Evolutionary conservation across 2,888 invertebrate genomes (phyloP).

Genomic region (Coelogynopora nodosa): DNA sequence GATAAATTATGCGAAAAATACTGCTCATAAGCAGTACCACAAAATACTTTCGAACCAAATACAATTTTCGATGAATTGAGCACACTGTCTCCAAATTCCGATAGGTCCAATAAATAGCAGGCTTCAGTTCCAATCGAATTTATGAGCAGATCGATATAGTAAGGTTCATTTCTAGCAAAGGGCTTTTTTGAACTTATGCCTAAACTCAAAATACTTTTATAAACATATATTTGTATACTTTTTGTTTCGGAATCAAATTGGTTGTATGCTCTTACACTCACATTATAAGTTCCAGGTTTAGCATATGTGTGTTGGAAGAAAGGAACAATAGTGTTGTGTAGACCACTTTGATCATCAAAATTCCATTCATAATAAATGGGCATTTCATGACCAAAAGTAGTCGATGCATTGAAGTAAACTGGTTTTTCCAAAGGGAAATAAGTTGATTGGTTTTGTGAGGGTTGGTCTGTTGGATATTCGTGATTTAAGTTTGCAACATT

Average conservation of each 20-base stretch:
- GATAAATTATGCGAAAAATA: neutral
- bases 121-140: neutral
- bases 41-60: neutral
- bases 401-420: neutral
- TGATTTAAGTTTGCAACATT: neutral
- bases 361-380: neutral
- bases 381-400: slow-evolving; percentile 4
- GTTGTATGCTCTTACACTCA: neutral
- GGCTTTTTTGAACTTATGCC: neutral
- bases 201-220: neutral
- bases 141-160: neutral
- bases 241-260: neutral
- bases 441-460: neutral
- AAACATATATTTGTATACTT: neutral
- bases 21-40: neutral
- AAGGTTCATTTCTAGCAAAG: neutral
- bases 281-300: neutral
- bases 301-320: neutral
- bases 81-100: neutral
- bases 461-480: neutral
- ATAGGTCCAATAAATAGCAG: neutral
- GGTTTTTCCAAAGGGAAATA: neutral
- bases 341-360: neutral
- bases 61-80: neutral
- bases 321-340: neutral